Percentiles rank a stretch among this genome's conserved stretches.
These are phyloP conservation scores for Cephalopholis sonnerati DNA, from an alignment of 2,113 vertebrate species.

Conservation along the genomic window DNA sequence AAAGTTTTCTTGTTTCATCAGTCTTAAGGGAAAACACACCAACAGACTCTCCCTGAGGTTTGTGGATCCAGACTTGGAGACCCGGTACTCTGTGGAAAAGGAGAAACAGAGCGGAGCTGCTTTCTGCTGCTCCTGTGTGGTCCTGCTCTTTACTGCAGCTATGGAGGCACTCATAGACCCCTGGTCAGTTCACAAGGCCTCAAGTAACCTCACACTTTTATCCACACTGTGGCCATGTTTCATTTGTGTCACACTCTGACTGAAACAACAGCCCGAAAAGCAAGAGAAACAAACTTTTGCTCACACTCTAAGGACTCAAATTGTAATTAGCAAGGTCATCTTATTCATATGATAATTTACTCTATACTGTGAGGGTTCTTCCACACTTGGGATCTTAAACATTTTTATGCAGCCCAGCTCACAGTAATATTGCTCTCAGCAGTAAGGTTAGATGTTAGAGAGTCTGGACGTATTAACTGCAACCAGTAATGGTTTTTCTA, in stretches of 20 bases:
- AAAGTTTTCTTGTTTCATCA: constrained; percentile 61
- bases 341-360: background rate
- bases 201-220: too few relatives aligned
- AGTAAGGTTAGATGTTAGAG: background rate
- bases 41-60: constrained; percentile 94
- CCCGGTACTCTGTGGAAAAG: constrained; percentile 94
- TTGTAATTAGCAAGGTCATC: background rate
- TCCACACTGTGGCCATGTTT: background rate
- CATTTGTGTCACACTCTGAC: background rate
- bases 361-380: background rate
- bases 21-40: constrained; percentile 93
- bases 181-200: constrained; percentile 79
- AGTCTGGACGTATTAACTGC: background rate
- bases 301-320: background rate
- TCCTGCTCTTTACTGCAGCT: constrained; percentile 90
- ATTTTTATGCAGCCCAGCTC: background rate
- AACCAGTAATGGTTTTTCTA: background rate
- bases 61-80: constrained; percentile 93
- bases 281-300: background rate
- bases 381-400: background rate
- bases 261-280: background rate
- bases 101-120: constrained; percentile 97
- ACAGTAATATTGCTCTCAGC: background rate
- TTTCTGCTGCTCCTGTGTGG: constrained; percentile 95
- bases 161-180: constrained; percentile 93